A percentile compares a stretch with the other conserved stretches of the same genome.
Evolutionary conservation across 2,113 vertebrate species (phyloP).

Genomic region (Dolichotis patagonum): DNA sequence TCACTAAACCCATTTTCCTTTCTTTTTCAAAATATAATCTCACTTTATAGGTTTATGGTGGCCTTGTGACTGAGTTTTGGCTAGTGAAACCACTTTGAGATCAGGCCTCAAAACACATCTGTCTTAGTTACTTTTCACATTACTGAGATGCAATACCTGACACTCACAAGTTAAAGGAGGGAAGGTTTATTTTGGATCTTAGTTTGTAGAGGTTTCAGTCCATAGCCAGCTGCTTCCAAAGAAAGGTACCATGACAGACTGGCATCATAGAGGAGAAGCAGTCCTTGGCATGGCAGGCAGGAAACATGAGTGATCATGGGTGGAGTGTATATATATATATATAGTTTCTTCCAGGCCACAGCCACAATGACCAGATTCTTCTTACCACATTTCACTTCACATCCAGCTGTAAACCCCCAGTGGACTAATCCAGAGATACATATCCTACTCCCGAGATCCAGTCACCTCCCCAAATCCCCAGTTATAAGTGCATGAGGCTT

Average conservation of each 20-base stretch:
- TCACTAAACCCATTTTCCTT: background rate
- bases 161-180: background rate
- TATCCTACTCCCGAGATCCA: background rate
- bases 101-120: background rate
- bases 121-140: background rate
- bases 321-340: background rate
- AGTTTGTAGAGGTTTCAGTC: background rate
- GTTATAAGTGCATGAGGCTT: background rate
- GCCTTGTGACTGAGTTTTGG: background rate
- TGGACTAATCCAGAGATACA: background rate
- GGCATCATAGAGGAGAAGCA: background rate
- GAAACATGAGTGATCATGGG: background rate
- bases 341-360: background rate
- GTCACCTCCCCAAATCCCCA: background rate
- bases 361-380: background rate
- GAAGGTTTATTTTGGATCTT: background rate
- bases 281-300: background rate
- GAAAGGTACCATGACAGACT: background rate
- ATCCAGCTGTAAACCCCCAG: background rate
- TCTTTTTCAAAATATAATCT: background rate
- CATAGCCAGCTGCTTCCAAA: background rate
- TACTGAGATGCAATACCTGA: background rate
- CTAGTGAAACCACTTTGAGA: background rate
- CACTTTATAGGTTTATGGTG: background rate
- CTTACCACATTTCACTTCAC: background rate